Evolutionary conservation across 2,888 invertebrate genomes (phyloP), one percentile per base, ranked within the genome.

Genomic region (Endotricha flammealis): DNA sequence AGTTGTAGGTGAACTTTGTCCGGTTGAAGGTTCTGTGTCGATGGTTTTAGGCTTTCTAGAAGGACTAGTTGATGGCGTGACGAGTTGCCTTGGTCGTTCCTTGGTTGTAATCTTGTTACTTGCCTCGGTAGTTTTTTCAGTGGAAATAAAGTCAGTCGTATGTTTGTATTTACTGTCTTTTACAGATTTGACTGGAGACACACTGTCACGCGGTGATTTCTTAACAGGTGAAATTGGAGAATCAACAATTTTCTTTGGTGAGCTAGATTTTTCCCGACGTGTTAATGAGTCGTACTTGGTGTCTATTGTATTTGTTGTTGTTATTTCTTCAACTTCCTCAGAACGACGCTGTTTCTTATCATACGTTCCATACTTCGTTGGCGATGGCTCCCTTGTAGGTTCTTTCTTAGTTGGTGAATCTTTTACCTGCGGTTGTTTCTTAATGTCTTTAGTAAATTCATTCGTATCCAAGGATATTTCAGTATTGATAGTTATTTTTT

Each of bases 1-100:
- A 36, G 87, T 87, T 25, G 89, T 89, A 1, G 89, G 89, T 30
- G 88, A 88, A 40, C 81, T 83, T 57, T 87, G 81, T 17, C 77
- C 82, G 16, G 80, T 83, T 1, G 82, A 82, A 9, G 77, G 69
- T 41, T 69, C 74, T 13, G 64, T 64, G 38, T 82, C 80, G 17
- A 48, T 46, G 7, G 44, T 39, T 49, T 76, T 80, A 13, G 74
- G 70, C 50, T 73, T 77, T 32, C 87, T 70, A 2, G 87, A 83
- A 2, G 88, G 88, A 44, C 88, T 88, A 2, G 81, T 74, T 12
- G 87, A 81, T n/a, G 88, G 88, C 24, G 88, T 86, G 1, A 79
- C 46, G 3, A 85, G 59, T 46, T 80, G 82, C 13, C 83, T 73
- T 5, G 83, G 65, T 23, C 46, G 71, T 14, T 70, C 68, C 41